Base-by-base conservation (phyloP, 2,797 vertebrate species). In the Aeoliscus strigatus region DNA sequence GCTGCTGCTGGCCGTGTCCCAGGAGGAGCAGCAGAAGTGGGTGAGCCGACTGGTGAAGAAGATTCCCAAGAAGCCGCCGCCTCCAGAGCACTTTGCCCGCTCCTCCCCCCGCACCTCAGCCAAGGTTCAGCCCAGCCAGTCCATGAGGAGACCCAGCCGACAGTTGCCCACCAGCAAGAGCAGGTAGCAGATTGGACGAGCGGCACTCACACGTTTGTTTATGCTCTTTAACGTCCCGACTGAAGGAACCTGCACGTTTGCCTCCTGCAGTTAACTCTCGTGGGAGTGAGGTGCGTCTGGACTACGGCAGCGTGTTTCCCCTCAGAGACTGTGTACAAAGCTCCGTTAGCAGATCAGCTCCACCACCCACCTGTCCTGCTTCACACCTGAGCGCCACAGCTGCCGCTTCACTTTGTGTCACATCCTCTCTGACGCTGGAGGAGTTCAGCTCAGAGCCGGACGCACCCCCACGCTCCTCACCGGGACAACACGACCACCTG, bases 1-100 rank as follows among this genome's bases (percentile, higher is more conserved):
- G 45, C 91, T 99, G 75, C 83, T 99, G 78, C 81, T 99, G 71
- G 95, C 96, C 18, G 70, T 79, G 36, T 94, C 96, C 34, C 96
- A 96, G 2, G 95, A 98, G 75, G 95, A 98, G 40, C 96, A 99
- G 85, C 94, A 99, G 78, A 98, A 95, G 76, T 99, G 96, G 96
- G 94, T 99, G 56, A 96, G 89, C 81, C 90, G 94, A 33, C 80
- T 99, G 73, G 92, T 96, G 44, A 99, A 98, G 86, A 97, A 95
- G 77, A 98, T 99, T 49, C 96, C 96, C 43, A 99, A 98, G 84
- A 99, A 99, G 81, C 92, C 96, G 10, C 92, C 91, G 1, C 87
- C 90, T 1, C 84, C 92, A 4, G 95, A 97, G 46, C 91, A 90
- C 14, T 92, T 95, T 61, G 91, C 93, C 29, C 91, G 95, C 51